Conservation (phyloP, 2,797 vertebrate genomes). For the Merluccius polli region DNA sequence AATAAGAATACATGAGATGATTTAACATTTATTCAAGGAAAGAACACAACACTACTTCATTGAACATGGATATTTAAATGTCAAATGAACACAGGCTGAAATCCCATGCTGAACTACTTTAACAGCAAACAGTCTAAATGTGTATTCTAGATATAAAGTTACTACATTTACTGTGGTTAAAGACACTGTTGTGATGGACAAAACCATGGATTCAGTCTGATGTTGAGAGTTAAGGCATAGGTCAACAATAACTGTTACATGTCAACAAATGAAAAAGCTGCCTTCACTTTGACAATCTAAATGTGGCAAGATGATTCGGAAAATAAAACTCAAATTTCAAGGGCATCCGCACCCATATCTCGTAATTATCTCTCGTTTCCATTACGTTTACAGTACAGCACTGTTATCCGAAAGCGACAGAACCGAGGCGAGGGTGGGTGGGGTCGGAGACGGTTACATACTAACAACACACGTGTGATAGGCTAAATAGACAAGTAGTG, state of each 20-base stretch:
- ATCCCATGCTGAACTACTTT: slow-evolving; percentile 38
- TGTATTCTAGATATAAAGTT: slow-evolving; percentile 35
- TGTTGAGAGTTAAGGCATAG: slow-evolving; percentile 45
- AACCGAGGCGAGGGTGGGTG: neutral
- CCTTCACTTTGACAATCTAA: neutral
- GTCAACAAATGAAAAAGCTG: neutral
- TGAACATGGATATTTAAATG: slow-evolving; percentile 30
- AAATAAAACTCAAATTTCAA: neutral
- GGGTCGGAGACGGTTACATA: neutral
- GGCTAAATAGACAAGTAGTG: neutral
- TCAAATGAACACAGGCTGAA: slow-evolving; percentile 50
- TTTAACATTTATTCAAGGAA: slow-evolving; percentile 60
- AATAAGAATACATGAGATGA: slow-evolving; percentile 25
- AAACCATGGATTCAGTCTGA: neutral
- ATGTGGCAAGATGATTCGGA: too few relatives aligned
- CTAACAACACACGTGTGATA: neutral
- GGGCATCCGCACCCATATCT: neutral
- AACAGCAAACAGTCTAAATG: slow-evolving; percentile 33
- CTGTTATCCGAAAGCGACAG: neutral
- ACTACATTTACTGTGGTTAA: slow-evolving; percentile 28
- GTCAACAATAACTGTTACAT: slow-evolving; percentile 10
- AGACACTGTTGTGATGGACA: slow-evolving; percentile 20
- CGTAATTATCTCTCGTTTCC: neutral
- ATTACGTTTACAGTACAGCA: neutral
- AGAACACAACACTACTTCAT: slow-evolving; percentile 22